Evolutionary conservation across 2,113 vertebrate species (phyloP).

Genomic region (Eclectus roratus): DNA sequence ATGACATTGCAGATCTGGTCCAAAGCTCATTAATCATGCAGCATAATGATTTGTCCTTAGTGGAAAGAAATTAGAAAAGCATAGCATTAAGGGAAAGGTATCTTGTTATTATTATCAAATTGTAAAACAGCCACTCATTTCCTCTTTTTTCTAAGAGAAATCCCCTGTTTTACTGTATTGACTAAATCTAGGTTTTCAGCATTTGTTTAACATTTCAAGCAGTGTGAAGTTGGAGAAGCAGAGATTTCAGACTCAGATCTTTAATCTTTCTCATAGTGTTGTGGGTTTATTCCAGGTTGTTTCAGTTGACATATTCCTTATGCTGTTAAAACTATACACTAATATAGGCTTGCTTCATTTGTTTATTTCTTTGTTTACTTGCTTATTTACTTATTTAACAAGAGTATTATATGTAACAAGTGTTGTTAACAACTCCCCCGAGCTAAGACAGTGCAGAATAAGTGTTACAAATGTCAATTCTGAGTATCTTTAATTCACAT

Average conservation of each 20-base stretch:
- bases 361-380: neutral
- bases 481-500: neutral
- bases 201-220: neutral
- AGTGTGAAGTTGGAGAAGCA: neutral
- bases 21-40: neutral
- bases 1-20: neutral
- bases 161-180: neutral
- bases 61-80: neutral
- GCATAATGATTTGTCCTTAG: neutral
- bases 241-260: neutral
- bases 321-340: neutral
- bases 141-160: neutral
- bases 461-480: neutral
- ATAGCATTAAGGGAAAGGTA: neutral
- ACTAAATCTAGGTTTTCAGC: neutral
- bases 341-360: neutral
- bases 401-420: neutral
- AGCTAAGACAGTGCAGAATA: neutral
- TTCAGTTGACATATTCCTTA: neutral
- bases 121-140: neutral
- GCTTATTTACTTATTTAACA: neutral
- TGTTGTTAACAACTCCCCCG: neutral
- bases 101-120: neutral
- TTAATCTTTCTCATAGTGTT: neutral
- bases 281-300: neutral